Evolutionary conservation across 2,797 vertebrate genomes (phyloP).

Genomic region (Sitta carolinensis): DNA sequence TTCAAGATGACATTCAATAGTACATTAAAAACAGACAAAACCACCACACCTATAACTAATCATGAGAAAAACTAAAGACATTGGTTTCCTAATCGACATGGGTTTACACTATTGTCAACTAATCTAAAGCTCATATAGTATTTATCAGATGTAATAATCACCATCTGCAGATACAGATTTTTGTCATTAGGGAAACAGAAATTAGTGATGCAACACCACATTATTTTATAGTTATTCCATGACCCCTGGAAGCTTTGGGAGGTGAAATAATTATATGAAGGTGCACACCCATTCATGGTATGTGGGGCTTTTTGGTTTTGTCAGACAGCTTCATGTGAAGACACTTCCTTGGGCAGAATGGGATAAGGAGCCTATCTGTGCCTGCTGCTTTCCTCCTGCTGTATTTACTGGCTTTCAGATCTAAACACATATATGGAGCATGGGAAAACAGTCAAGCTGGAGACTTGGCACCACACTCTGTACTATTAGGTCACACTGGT

Average conservation of each 20-base stretch:
- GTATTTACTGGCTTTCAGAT: background rate
- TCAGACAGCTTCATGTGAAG: background rate
- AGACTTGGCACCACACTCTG: background rate
- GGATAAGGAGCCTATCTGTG: background rate
- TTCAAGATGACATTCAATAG: background rate
- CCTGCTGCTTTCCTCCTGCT: background rate
- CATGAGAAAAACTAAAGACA: background rate
- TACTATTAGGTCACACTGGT: background rate
- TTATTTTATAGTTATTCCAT: background rate
- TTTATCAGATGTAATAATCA: background rate
- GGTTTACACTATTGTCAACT: background rate
- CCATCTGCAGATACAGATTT: background rate
- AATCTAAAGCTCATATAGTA: background rate
- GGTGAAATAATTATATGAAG: background rate
- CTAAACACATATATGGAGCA: background rate
- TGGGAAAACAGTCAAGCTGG: background rate
- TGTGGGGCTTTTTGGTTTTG: background rate
- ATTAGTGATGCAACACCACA: background rate
- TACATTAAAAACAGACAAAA: background rate
- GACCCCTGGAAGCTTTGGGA: background rate
- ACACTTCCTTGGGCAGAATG: background rate
- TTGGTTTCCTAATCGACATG: background rate
- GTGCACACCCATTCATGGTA: background rate
- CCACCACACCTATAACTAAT: background rate
- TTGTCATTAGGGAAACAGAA: background rate